Conservation (phyloP, 2,113 vertebrate genomes). For the Ellobius talpinus region DNA sequence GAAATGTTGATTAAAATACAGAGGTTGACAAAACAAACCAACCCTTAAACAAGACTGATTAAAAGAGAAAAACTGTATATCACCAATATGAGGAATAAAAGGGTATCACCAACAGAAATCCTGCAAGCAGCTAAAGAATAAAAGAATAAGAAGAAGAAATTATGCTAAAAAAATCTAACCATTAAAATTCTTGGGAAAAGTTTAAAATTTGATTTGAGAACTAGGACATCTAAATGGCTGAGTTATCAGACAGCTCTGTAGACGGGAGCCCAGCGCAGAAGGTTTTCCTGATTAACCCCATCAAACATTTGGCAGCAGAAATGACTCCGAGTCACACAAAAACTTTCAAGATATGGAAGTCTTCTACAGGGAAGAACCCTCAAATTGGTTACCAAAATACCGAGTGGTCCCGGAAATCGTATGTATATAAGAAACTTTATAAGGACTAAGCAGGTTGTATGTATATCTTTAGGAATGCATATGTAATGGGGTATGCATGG, state of each 20-base stretch:
- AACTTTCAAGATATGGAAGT: neutral
- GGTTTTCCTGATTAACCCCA: neutral
- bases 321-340: neutral
- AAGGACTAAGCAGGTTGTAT: neutral
- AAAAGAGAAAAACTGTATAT: neutral
- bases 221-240: neutral
- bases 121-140: neutral
- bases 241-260: neutral
- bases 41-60: neutral
- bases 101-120: neutral
- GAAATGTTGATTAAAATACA: neutral
- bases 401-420: neutral
- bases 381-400: neutral
- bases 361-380: neutral
- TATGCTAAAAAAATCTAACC: neutral
- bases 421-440: neutral
- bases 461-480: neutral
- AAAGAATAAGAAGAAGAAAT: slow-evolving; percentile 29
- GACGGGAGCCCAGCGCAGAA: neutral
- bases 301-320: slow-evolving; percentile 33
- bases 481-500: neutral
- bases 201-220: slow-evolving; percentile 1
- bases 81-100: neutral
- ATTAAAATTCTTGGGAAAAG: slow-evolving; percentile 37
- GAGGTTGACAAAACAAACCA: slow-evolving; percentile 20